Conservation (phyloP, 2,888 invertebrate species). For the Amorpha juglandis region DNA sequence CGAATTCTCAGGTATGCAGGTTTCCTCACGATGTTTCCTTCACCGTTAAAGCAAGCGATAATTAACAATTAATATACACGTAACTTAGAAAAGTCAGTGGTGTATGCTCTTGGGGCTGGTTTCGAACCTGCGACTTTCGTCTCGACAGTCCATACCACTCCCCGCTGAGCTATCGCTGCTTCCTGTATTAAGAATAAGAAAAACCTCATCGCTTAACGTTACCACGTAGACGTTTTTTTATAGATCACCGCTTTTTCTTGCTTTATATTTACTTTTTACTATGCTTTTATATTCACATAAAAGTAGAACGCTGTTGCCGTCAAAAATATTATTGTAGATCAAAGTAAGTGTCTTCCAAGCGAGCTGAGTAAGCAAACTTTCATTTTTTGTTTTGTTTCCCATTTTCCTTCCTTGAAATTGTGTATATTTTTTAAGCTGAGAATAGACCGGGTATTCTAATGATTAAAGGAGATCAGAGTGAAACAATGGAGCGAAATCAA, state of each 20-base stretch:
- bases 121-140: no score
- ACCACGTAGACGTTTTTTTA: conserved; percentile 25
- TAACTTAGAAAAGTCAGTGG: no score
- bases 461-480: neutral
- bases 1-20: no score
- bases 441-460: neutral
- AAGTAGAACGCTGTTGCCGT: conserved; percentile 27
- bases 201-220: conserved; percentile 23
- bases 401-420: neutral
- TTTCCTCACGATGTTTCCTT: no score
- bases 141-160: no score
- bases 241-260: conserved; percentile 23
- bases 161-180: no score
- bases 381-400: conserved; percentile 4
- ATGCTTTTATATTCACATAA: conserved; percentile 30
- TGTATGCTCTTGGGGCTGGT: no score
- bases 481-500: neutral
- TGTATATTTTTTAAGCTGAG: neutral
- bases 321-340: conserved; percentile 29
- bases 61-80: no score
- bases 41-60: no score
- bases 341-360: conserved; percentile 19
- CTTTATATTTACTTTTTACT: conserved; percentile 29
- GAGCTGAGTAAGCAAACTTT: conserved; percentile 16
- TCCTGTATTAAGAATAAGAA: conserved; percentile 12